phyloP scores from a whole-genome alignment of 2,113 vertebrate species.

The Apistogramma diplotaenia region DNA sequence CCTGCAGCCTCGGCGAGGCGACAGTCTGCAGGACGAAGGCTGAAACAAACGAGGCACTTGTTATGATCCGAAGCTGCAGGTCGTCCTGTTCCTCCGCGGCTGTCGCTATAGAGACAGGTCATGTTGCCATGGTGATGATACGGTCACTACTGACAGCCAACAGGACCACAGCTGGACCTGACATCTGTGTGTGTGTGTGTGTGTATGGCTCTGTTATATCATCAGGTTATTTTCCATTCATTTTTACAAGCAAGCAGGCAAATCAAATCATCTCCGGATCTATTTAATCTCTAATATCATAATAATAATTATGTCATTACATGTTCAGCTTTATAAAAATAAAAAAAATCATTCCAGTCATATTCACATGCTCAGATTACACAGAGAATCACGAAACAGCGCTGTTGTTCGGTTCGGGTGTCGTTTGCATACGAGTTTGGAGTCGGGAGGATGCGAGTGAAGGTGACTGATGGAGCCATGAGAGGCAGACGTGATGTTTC shows the following conservation, averaged over 20 bases:
- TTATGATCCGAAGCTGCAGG: constrained; percentile 53
- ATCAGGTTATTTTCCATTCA: background rate
- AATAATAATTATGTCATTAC: constrained; percentile 10
- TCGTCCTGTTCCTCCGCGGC: constrained; percentile 10
- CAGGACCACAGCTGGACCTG: constrained; percentile 43
- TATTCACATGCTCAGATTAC: constrained; percentile 66
- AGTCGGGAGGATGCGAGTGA: background rate
- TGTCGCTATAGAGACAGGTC: constrained; percentile 29
- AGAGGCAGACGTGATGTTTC: background rate
- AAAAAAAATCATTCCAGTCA: constrained; percentile 67
- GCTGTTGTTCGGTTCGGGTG: background rate
- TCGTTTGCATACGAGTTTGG: constrained; percentile 50
- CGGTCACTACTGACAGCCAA: background rate
- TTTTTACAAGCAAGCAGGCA: constrained; percentile 61
- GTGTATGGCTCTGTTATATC: constrained; percentile 50
- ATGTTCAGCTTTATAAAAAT: constrained; percentile 65
- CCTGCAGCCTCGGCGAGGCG: background rate
- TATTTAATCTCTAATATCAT: constrained; percentile 29
- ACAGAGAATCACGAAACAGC: constrained; percentile 6
- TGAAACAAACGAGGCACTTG: constrained; percentile 68
- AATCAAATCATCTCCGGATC: constrained; percentile 18
- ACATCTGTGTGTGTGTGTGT: constrained; percentile 26
- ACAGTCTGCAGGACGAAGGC: constrained; percentile 24
- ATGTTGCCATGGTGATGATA: constrained; percentile 25
- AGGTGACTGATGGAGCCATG: background rate